Base-by-base conservation (phyloP, 2,797 vertebrate species). In the Hemibagrus guttatus region DNA sequence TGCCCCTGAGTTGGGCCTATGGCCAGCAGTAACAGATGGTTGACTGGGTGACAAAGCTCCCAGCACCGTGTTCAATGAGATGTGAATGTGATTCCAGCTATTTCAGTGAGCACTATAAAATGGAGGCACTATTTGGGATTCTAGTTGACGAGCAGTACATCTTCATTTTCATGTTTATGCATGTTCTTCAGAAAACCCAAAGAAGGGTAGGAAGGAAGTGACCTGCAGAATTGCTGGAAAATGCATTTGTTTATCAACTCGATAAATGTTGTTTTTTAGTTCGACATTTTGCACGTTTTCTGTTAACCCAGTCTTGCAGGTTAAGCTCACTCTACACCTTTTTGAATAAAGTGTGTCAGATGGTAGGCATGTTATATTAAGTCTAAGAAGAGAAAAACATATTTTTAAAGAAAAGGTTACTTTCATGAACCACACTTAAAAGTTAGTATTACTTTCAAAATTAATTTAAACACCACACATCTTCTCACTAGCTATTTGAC, bases 1-100 rank as follows among this genome's bases (percentile, higher is more conserved):
- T 86, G 87, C 87, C 88, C 87, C 86, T 88, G 85, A 78, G 85
- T 83, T 61, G 85, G 90, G 90, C 89, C 28, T 63, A 56, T 63
- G 63, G 92, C 94, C 94, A 94, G 90, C 19, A 83, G 88, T 90
- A 85, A 56, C 94, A 95, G 94, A 95, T 95, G 95, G 94, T 91
- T 92, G 92, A 92, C 84, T 85, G 90, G 90, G 91, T 93, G 92
- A 94, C 92, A 92, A 93, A 93, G 92, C 90, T 88, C 82, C 91
- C 85, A 71, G 89, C 86, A 90, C 90, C 69, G 86, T 89, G 91
- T 91, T 90, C 92, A 92, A 91, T 93, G 91, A 92, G 91, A 93
- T 91, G 92, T 92, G 93, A 92, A 94, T 91, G 88, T 88, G 84
- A 91, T 84, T 83, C 63, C 86, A 89, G 85, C 72, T 86, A 85